Conservation (phyloP, 2,113 vertebrate species). For the Sigmodon hispidus region DNA sequence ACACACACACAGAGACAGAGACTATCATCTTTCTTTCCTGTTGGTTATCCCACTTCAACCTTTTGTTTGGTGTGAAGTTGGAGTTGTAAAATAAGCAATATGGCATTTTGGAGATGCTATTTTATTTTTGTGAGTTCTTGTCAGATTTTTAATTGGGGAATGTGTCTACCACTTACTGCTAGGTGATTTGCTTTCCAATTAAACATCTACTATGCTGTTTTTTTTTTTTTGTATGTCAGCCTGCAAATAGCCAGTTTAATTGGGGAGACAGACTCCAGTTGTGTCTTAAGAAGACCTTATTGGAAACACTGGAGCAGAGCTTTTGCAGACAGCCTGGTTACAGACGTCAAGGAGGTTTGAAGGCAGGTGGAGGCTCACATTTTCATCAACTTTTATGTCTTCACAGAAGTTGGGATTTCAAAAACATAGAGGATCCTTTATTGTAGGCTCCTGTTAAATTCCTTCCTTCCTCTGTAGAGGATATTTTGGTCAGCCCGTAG, state of each 20-base stretch:
- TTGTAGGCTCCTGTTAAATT: constrained; percentile 61
- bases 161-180: constrained; percentile 78
- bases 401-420: constrained; percentile 65
- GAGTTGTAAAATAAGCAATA: constrained; percentile 67
- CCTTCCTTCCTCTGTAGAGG: constrained; percentile 13
- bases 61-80: constrained; percentile 80
- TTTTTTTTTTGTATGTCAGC: constrained; percentile 70
- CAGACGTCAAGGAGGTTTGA: constrained; percentile 60
- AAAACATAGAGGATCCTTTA: constrained; percentile 57
- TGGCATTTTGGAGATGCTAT: constrained; percentile 81
- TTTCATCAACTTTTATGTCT: constrained; percentile 61
- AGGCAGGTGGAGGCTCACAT: constrained; percentile 45
- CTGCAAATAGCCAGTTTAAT: constrained; percentile 82
- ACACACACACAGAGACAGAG: background rate
- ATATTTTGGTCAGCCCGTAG: constrained; percentile 68
- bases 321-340: constrained; percentile 39
- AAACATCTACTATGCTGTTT: constrained; percentile 69
- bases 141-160: constrained; percentile 85
- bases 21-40: constrained; percentile 33
- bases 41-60: constrained; percentile 73
- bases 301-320: constrained; percentile 65
- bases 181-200: constrained; percentile 82
- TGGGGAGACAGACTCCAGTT: constrained; percentile 80
- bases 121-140: constrained; percentile 77
- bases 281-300: constrained; percentile 71